Conservation (phyloP, 2,113 vertebrate species). For the Puma concolor region DNA sequence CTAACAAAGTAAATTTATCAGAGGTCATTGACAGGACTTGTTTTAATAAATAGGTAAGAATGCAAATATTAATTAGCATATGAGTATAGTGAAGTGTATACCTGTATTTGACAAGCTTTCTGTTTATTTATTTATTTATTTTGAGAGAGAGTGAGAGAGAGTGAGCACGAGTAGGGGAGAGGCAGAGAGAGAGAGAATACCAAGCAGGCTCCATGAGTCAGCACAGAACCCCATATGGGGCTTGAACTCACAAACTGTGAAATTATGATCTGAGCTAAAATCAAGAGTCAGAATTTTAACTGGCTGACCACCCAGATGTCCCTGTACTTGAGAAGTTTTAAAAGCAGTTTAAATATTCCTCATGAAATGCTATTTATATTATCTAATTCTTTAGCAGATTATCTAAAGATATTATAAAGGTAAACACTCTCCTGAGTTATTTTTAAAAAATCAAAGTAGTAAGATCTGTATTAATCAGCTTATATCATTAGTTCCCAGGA, state of each 20-base stretch:
- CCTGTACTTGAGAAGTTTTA: background rate
- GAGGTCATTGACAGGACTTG: background rate
- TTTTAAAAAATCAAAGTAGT: background rate
- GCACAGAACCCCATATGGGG: too few relatives aligned
- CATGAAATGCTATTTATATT: constrained; percentile 20
- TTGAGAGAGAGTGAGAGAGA: too few relatives aligned
- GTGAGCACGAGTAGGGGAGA: too few relatives aligned
- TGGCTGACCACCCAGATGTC: too few relatives aligned
- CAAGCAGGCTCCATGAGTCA: too few relatives aligned
- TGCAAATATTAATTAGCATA: background rate
- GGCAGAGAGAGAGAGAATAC: too few relatives aligned
- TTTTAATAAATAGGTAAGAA: background rate
- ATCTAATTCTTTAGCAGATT: background rate
- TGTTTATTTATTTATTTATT: too few relatives aligned
- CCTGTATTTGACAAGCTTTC: background rate
- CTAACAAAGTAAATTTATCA: background rate
- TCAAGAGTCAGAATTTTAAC: too few relatives aligned
- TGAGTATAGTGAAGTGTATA: background rate
- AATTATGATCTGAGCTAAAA: too few relatives aligned
- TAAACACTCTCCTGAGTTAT: background rate
- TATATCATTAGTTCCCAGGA: background rate
- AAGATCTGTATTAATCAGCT: background rate
- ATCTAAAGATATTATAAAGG: background rate
- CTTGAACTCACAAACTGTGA: too few relatives aligned
- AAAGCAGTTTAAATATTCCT: background rate